Evolutionary conservation across 2,113 vertebrate species (phyloP).

Genomic region (Pontoporia blainvillei): DNA sequence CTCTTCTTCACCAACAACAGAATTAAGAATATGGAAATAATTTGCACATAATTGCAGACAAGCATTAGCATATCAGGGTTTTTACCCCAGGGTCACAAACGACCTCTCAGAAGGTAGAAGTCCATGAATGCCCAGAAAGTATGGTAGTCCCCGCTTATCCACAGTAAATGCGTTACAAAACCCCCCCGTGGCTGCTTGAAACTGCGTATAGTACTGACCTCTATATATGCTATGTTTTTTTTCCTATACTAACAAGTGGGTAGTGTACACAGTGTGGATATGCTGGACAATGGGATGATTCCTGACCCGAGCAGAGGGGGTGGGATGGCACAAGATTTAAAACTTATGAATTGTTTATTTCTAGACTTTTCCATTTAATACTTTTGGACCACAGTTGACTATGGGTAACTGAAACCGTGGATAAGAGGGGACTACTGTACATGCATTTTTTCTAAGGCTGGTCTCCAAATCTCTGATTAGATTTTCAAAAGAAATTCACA

Average conservation of each 20-base stretch:
- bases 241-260: background rate
- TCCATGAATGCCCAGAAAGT: background rate
- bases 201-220: background rate
- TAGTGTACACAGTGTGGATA: background rate
- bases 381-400: background rate
- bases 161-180: background rate
- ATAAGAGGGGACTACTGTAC: background rate
- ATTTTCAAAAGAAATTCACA: background rate
- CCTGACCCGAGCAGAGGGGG: background rate
- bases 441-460: background rate
- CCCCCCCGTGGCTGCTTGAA: background rate
- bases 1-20: background rate
- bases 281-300: background rate
- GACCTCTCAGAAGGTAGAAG: background rate
- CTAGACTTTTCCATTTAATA: background rate
- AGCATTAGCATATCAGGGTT: background rate
- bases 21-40: background rate
- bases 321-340: background rate
- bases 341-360: background rate
- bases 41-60: background rate
- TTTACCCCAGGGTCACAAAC: background rate
- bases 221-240: background rate
- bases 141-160: background rate
- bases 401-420: background rate
- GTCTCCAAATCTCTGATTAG: background rate